phyloP scores from a whole-genome alignment of 2,113 vertebrate species.

The Trichechus manatus region DNA sequence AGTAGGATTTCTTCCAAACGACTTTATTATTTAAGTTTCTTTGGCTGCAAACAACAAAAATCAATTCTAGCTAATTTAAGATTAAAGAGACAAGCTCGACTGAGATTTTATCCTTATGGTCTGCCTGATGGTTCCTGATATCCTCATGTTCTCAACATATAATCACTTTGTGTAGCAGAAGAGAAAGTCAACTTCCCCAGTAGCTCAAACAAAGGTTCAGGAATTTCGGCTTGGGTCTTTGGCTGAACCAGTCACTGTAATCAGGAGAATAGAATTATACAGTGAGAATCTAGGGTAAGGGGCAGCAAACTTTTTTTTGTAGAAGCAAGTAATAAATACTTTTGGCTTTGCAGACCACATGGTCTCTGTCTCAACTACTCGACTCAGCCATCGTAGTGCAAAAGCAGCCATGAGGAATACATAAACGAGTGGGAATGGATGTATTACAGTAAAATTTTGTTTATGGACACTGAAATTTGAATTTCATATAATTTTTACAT shows the following conservation, averaged over 20 bases:
- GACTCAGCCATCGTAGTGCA: not conserved
- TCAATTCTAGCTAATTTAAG: constrained; percentile 41
- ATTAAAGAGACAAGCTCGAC: constrained; percentile 34
- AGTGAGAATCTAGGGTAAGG: not conserved
- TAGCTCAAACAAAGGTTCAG: not conserved
- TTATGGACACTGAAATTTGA: not conserved
- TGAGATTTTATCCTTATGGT: not conserved
- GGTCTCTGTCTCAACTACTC: not conserved
- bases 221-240: not conserved
- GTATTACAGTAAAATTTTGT: not conserved
- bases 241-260: not conserved
- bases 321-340: not conserved
- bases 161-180: not conserved
- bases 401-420: not conserved
- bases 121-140: not conserved
- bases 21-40: constrained; percentile 32
- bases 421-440: not conserved
- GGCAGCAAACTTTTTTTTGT: not conserved
- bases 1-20: constrained; percentile 21
- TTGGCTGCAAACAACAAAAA: constrained; percentile 49
- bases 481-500: constrained; percentile 11
- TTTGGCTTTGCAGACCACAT: not conserved
- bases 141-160: not conserved
- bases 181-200: not conserved
- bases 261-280: not conserved